phyloP scores from a whole-genome alignment of 2,113 vertebrate genomes.

The Dendrocopos noguchii region DNA sequence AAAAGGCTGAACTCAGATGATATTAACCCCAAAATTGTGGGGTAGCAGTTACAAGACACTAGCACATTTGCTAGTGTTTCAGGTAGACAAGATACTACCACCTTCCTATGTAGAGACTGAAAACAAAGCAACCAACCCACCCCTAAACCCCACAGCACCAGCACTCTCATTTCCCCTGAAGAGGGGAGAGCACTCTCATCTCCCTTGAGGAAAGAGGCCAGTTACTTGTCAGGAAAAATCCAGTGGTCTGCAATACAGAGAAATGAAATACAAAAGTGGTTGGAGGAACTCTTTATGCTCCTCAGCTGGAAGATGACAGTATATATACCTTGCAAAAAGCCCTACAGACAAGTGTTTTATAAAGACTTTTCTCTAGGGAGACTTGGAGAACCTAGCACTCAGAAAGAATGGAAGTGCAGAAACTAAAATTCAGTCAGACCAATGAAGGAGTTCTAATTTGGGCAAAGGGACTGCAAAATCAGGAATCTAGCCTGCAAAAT shows the following conservation, averaged over 20 bases:
- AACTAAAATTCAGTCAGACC: not conserved
- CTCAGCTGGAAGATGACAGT: not conserved
- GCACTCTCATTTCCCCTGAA: not conserved
- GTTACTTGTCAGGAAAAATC: not conserved
- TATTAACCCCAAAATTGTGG: not conserved
- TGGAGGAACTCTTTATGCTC: not conserved
- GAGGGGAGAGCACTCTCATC: not conserved
- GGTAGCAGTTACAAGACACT: not conserved
- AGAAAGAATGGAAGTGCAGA: not conserved
- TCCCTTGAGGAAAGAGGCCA: not conserved
- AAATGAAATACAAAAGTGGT: not conserved
- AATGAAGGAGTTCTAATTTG: not conserved
- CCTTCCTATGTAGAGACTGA: not conserved
- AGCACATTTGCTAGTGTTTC: not conserved
- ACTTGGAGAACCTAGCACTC: not conserved
- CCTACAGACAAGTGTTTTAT: not conserved
- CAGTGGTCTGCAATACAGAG: not conserved
- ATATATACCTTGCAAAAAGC: not conserved
- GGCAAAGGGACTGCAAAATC: not conserved
- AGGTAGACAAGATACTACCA: not conserved
- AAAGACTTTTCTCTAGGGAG: not conserved
- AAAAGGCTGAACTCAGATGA: not conserved
- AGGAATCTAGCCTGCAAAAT: not conserved
- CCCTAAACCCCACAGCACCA: not conserved
- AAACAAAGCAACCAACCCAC: not conserved